phyloP scores from a whole-genome alignment of 2,113 vertebrate species.

The Thermophis baileyi region DNA sequence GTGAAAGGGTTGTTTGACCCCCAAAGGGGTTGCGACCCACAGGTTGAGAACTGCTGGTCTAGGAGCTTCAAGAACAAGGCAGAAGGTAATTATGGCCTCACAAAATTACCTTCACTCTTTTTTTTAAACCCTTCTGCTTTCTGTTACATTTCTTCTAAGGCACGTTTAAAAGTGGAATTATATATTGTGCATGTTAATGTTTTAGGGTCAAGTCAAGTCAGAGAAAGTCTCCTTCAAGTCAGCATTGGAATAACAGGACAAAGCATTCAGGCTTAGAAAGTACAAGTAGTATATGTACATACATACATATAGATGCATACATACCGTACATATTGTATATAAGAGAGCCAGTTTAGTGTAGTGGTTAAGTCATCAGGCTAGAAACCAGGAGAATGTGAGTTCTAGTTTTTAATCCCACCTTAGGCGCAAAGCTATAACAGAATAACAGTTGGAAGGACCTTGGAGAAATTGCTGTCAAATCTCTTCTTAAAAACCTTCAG shows the following conservation, averaged over 20 bases:
- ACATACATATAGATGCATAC: neutral
- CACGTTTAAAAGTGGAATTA: constrained; percentile 53
- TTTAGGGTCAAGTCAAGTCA: constrained; percentile 26
- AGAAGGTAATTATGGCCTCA: constrained; percentile 53
- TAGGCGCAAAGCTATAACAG: neutral
- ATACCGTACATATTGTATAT: no score
- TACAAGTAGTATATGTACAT: neutral
- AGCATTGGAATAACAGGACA: neutral
- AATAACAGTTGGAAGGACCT: neutral
- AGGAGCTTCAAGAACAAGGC: constrained; percentile 32
- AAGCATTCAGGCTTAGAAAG: neutral
- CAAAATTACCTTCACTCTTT: constrained; percentile 23
- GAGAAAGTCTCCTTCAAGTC: neutral
- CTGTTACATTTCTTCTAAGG: constrained; percentile 30
- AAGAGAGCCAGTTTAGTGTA: neutral
- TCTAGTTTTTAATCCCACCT: neutral
- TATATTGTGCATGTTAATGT: constrained; percentile 48
- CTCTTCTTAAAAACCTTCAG: neutral
- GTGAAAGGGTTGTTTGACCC: no score
- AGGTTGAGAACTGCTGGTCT: no score
- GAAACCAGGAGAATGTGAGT: neutral
- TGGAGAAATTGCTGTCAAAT: neutral
- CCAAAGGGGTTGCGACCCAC: no score
- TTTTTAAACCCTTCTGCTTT: neutral
- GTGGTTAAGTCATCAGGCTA: neutral